These are phyloP conservation scores for Holocentrus rufus DNA, from an alignment of 2,797 vertebrate genomes.

Conservation along the genomic window DNA sequence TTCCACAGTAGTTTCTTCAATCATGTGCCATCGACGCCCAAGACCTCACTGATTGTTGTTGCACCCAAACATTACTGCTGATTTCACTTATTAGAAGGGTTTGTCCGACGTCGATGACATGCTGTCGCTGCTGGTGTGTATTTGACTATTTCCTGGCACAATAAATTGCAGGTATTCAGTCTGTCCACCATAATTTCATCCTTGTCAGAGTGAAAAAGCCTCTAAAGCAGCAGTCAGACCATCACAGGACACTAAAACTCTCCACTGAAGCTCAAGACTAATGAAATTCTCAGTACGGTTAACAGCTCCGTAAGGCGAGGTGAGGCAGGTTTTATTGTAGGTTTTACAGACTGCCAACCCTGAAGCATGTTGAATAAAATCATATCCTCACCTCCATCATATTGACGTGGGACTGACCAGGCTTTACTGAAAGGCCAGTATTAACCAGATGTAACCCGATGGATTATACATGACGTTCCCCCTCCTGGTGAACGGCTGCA, in stretches of 20 bases:
- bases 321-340: constrained; percentile 19
- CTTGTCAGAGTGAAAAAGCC: not conserved
- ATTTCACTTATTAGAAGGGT: no score
- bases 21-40: no score
- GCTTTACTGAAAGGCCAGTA: not conserved
- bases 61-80: no score
- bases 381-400: not conserved
- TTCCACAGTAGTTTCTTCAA: no score
- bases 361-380: not conserved
- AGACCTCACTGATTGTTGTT: no score
- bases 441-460: no score
- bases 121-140: no score
- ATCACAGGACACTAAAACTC: constrained; percentile 10
- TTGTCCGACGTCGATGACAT: no score
- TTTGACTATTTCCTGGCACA: no score
- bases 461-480: no score
- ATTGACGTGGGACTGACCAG: not conserved
- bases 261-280: constrained; percentile 23
- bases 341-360: constrained; percentile 22
- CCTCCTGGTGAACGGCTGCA: no score
- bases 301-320: constrained; percentile 16
- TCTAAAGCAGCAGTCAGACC: not conserved
- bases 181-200: not conserved
- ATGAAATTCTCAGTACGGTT: constrained; percentile 22
- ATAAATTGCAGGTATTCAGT: not conserved